Conservation (phyloP, 2,797 vertebrate genomes). For the Potorous gilbertii region DNA sequence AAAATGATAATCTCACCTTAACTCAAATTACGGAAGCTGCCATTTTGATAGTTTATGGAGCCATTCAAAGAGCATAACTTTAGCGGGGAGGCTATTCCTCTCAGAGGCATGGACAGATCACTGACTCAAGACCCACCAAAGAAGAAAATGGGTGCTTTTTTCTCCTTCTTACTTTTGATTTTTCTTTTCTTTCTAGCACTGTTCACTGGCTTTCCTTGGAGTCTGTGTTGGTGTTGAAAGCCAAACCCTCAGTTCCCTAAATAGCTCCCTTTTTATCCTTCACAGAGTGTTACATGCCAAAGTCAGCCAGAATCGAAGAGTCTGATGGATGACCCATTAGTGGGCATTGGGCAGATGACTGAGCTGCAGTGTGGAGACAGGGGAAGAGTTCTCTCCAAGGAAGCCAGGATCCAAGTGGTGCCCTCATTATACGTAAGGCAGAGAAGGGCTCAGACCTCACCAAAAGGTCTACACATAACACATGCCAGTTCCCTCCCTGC, state of each 20-base stretch:
- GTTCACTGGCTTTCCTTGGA: not conserved
- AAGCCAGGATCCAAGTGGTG: not conserved
- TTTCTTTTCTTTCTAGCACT: slow-evolving; percentile 13
- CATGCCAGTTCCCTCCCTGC: not conserved
- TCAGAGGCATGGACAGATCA: not conserved
- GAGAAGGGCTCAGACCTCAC: not conserved
- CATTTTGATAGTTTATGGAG: not conserved
- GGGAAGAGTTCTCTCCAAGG: not conserved
- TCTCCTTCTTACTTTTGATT: not conserved
- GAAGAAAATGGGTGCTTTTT: not conserved
- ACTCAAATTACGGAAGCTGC: not conserved
- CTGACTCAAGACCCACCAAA: not conserved
- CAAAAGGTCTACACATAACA: not conserved
- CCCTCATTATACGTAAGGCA: not conserved
- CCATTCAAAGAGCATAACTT: not conserved
- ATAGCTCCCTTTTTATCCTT: slow-evolving; percentile 67
- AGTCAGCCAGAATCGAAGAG: slow-evolving; percentile 69
- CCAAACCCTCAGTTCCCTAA: not conserved
- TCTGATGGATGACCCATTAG: not conserved
- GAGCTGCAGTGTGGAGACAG: slow-evolving; percentile 11
- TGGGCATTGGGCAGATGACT: not conserved
- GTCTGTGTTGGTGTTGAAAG: slow-evolving; percentile 25
- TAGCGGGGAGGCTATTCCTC: not conserved
- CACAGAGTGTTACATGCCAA: slow-evolving; percentile 71
- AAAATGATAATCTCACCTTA: not conserved